Evolutionary conservation across 2,888 invertebrate genomes (phyloP).

Genomic region (Lepidonotus clava): DNA sequence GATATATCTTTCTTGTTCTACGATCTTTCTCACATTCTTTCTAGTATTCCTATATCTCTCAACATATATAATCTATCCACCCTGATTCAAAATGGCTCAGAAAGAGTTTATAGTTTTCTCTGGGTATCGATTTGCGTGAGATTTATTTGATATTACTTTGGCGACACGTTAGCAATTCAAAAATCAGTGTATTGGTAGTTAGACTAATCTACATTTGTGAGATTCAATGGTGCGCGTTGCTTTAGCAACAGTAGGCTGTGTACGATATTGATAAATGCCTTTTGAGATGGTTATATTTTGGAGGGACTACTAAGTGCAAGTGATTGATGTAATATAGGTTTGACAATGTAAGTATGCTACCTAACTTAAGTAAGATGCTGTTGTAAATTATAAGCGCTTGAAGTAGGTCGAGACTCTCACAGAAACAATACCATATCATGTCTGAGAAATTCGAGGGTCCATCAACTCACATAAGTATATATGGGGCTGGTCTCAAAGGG

Average conservation of each 20-base stretch:
- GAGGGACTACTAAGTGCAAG: slow-evolving; percentile 16
- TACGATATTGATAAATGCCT: slow-evolving; percentile 32
- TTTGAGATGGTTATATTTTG: slow-evolving; percentile 48
- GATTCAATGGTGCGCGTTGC: slow-evolving; percentile 43
- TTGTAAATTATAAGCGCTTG: slow-evolving; percentile 8
- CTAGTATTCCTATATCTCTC: slow-evolving; percentile 37
- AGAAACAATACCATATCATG: slow-evolving; percentile 34
- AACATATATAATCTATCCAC: neutral
- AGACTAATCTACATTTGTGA: slow-evolving; percentile 37
- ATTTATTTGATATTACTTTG: slow-evolving; percentile 8
- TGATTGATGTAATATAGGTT: slow-evolving; percentile 30
- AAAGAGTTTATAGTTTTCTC: neutral
- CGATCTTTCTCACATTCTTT: neutral
- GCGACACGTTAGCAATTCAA: neutral
- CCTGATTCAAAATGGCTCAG: neutral
- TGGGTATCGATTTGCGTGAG: slow-evolving; percentile 30
- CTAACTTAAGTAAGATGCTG: slow-evolving; percentile 4
- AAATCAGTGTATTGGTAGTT: neutral
- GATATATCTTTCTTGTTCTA: slow-evolving; percentile 6
- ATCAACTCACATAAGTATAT: slow-evolving; percentile 5
- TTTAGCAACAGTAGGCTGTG: slow-evolving; percentile 40
- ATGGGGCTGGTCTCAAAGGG: neutral
- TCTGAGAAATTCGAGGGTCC: slow-evolving; percentile 1
- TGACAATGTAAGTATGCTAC: slow-evolving; percentile 18
- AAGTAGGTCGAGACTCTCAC: slow-evolving; percentile 18